Conservation (phyloP, 2,797 vertebrate species). For the Enteromius thamalakanensis region DNA sequence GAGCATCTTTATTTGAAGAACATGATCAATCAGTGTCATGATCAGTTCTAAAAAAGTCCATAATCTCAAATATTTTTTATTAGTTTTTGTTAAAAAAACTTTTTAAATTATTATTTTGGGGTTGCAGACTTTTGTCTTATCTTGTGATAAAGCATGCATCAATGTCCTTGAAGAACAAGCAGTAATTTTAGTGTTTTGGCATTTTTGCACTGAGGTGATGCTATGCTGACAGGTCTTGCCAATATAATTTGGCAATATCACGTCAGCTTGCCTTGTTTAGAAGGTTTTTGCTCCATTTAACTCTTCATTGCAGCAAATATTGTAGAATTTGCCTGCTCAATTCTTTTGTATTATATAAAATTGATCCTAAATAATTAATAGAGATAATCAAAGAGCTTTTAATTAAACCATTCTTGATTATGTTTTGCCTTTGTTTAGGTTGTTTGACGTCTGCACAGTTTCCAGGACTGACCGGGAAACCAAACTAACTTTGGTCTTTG, state of each 20-base stretch:
- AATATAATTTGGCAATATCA: neutral
- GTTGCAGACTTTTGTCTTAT: neutral
- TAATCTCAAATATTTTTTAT: neutral
- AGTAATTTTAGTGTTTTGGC: neutral
- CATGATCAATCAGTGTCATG: neutral
- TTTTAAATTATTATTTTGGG: neutral
- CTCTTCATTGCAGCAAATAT: neutral
- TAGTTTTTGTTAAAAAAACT: neutral
- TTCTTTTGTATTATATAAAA: neutral
- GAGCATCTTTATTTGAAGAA: neutral
- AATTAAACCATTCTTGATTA: neutral
- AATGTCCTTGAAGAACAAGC: neutral
- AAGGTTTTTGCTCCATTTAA: neutral
- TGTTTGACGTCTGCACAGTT: conserved; percentile 97
- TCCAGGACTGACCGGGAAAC: conserved; percentile 97
- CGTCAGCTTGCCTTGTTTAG: neutral
- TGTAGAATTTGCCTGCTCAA: neutral
- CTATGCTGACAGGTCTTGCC: neutral
- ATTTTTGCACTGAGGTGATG: neutral
- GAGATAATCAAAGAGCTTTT: neutral
- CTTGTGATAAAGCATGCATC: neutral
- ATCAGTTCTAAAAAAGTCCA: neutral
- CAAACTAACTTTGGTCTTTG: conserved; percentile 96
- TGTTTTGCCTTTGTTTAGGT: conserved; percentile 72
- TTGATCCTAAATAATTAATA: neutral